Conservation (phyloP, 2,797 vertebrate genomes). For the Sebastes miniatus region DNA sequence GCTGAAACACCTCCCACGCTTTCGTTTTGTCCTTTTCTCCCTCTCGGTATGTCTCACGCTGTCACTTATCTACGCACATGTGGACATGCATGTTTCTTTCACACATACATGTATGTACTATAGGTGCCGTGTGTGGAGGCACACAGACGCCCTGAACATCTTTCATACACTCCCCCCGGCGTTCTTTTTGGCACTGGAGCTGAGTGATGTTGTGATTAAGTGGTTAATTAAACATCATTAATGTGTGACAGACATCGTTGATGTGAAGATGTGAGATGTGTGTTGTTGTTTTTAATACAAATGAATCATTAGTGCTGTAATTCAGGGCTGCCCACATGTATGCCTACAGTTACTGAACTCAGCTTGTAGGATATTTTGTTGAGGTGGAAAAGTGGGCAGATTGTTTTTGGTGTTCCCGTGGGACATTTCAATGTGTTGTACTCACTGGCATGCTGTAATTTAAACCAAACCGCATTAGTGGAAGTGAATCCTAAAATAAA, state of each 20-base stretch:
- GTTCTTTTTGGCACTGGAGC: not conserved
- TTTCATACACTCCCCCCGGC: not conserved
- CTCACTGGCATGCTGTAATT: not conserved
- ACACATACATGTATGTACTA: not conserved
- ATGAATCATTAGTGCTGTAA: conserved; percentile 11
- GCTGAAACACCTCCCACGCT: not conserved
- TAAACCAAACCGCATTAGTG: not conserved
- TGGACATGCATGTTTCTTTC: not conserved
- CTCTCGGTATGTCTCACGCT: not conserved
- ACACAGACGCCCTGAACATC: not conserved
- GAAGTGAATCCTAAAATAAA: not conserved
- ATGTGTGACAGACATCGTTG: conserved; percentile 11
- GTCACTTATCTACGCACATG: not conserved
- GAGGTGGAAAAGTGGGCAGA: not conserved
- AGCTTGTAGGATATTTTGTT: not conserved
- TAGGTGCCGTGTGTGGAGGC: not conserved
- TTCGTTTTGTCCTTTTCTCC: not conserved
- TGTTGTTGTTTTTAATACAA: not conserved
- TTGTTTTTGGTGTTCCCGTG: not conserved
- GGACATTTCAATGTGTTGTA: not conserved
- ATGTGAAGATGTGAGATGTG: not conserved
- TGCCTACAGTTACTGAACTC: not conserved
- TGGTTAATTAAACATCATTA: conserved; percentile 42
- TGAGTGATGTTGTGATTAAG: conserved; percentile 45
- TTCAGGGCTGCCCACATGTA: not conserved